A percentile compares a stretch with the other conserved stretches of the same genome.
Evolutionary conservation across 2,113 vertebrate genomes (phyloP).

Genomic region (Callionymus lyra): DNA sequence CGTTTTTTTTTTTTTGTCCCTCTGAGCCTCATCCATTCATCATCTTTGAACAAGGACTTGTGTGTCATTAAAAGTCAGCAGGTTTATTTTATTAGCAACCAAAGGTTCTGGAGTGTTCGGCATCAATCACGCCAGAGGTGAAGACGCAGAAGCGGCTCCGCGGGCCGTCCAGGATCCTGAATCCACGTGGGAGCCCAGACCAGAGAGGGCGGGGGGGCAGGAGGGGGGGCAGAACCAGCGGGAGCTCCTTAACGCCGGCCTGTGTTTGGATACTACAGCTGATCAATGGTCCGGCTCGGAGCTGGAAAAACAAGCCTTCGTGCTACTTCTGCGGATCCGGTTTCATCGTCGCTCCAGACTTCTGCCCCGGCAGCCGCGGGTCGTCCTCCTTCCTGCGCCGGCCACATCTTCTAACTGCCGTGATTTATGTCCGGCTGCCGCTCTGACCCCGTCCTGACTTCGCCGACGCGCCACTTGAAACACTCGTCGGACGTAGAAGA

Average conservation of each 20-base stretch:
- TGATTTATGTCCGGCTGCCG: constrained; percentile 78
- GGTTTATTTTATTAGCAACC: constrained; percentile 41
- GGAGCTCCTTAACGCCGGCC: constrained; percentile 37
- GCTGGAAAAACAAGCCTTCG: constrained; percentile 69
- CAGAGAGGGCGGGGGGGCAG: constrained; percentile 8
- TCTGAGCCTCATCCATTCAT: constrained; percentile 7
- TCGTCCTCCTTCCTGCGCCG: constrained; percentile 16
- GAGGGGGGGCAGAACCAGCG: constrained; percentile 14
- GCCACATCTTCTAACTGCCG: constrained; percentile 44
- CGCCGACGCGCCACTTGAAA: constrained; percentile 64
- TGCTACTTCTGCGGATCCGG: constrained; percentile 70
- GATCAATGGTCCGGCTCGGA: constrained; percentile 46
- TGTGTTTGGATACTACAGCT: constrained; percentile 51
- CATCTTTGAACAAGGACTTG: constrained; percentile 13
- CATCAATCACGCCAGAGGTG: constrained; percentile 44
- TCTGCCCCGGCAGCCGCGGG: constrained; percentile 10
- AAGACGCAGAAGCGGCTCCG: constrained; percentile 21
- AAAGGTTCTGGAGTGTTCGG: constrained; percentile 37
- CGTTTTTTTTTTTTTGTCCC: not conserved
- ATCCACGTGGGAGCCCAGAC: constrained; percentile 18
- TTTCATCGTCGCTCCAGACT: constrained; percentile 70
- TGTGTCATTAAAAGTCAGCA: constrained; percentile 29
- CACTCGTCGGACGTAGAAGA: constrained; percentile 10
- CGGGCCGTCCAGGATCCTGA: constrained; percentile 24
- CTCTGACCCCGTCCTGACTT: constrained; percentile 73